Base-by-base conservation (phyloP, 2,113 vertebrate genomes). In the Grallaria varia region DNA sequence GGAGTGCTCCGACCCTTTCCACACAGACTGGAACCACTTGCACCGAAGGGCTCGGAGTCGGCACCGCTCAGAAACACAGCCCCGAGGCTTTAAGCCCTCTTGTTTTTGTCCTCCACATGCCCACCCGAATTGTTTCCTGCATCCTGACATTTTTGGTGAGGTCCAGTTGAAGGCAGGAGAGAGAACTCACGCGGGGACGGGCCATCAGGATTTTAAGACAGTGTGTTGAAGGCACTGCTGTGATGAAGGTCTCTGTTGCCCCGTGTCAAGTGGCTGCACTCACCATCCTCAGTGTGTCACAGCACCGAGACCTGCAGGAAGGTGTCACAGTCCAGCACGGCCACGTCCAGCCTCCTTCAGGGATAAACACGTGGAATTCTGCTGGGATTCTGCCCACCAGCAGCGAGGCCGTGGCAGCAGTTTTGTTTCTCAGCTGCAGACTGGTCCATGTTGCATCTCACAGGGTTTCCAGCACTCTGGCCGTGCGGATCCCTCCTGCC, bases 221-320 rank as follows among this genome's bases (percentile, higher is more conserved):
- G 90, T 44, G 96, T 81, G 96, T 97, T 86, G 94, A 97, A 95
- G 94, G 96, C 92, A 97, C 95, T 92, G 96, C 95, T 92, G 90
- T 94, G 96, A 62, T 93, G 95, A 96, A 96, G 92, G 95, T 89
- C 92, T 91, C 87, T 79, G 59, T 4, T 22, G 89, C 68, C 89
- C 60, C 7, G 2, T 0, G 1, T 31, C 0, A 11, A 58, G 87
- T 3, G 15, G 84, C 72, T 11, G 67, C 24, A 4, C 84, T 88
- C 18, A 4, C 47, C 14, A 27, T 56, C 89, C 82, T 76, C 64
- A 12, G 25, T 4, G 40, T 2, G 89, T 10, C 55, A 11, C 59
- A 63, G 75, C 84, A 83, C 71, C 6, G 4, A 62, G 84, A 67
- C 45, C 72, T 16, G 68, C 2, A 6, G 78, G 83, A 86, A 94